Evolutionary conservation across 2,888 invertebrate genomes (phyloP).

Genomic region (Sphecodes monilicornis): DNA sequence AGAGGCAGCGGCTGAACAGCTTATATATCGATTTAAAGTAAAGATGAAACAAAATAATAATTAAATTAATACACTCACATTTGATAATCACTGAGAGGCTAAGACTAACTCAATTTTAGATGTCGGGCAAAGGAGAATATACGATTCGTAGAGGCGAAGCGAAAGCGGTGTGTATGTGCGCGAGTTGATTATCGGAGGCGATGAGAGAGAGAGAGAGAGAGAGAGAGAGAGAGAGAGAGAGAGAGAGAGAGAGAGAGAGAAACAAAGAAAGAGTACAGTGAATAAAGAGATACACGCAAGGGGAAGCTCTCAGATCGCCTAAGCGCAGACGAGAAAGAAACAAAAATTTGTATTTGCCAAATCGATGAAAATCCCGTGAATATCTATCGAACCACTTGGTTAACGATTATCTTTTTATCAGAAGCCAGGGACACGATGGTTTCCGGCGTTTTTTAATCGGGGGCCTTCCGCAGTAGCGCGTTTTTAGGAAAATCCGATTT

Average conservation of each 20-base stretch:
- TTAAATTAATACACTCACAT: constrained; percentile 79
- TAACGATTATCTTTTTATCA: constrained; percentile 16
- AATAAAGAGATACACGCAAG: background rate
- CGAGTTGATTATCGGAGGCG: constrained; percentile 28
- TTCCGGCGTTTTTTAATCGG: background rate
- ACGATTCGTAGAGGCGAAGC: constrained; percentile 24
- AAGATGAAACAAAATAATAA: constrained; percentile 72
- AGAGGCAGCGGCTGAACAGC: constrained; percentile 82
- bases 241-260: background rate
- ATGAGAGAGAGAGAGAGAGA: constrained; percentile 3
- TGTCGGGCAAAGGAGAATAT: constrained; percentile 42
- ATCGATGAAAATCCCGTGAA: constrained; percentile 35
- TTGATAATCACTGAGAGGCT: constrained; percentile 85
- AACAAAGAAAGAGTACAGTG: constrained; percentile 26
- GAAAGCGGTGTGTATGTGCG: constrained; percentile 22
- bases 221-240: background rate
- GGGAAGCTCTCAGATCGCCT: constrained; percentile 59
- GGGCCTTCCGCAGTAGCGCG: constrained; percentile 53
- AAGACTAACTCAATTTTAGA: constrained; percentile 83
- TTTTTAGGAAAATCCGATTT: constrained; percentile 42
- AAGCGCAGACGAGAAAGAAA: constrained; percentile 17
- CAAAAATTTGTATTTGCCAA: constrained; percentile 37
- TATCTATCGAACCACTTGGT: constrained; percentile 19
- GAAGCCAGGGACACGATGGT: background rate
- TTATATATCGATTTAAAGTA: constrained; percentile 76